phyloP scores from a whole-genome alignment of 2,113 vertebrate species.

The Aleadryas rufinucha region DNA sequence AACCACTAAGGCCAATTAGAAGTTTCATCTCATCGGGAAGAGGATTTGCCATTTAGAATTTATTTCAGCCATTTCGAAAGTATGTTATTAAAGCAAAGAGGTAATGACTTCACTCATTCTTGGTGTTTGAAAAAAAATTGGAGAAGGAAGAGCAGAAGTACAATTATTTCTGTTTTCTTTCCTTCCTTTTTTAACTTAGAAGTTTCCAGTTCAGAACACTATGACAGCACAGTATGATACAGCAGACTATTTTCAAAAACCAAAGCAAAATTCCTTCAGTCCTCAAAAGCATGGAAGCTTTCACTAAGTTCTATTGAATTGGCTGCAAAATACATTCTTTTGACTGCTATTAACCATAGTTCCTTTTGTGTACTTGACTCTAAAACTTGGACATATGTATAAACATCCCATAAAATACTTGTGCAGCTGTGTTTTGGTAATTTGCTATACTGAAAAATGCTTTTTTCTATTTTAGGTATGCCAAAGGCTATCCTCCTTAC shows the following conservation, averaged over 20 bases:
- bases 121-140: background rate
- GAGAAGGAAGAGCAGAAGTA: background rate
- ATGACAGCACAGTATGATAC: background rate
- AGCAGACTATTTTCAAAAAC: background rate
- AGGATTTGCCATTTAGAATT: background rate
- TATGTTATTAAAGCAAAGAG: background rate
- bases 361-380: background rate
- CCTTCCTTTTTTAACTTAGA: background rate
- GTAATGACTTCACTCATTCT: background rate
- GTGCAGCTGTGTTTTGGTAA: background rate
- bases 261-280: background rate
- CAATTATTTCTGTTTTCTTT: background rate
- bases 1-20: background rate
- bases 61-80: background rate
- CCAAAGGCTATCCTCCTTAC: conserved; percentile 96
- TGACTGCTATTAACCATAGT: background rate
- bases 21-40: background rate
- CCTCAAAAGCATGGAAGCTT: background rate
- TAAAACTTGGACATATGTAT: background rate
- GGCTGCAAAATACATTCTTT: background rate
- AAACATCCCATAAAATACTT: background rate
- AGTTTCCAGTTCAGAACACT: background rate
- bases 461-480: conserved; percentile 76
- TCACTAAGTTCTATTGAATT: background rate
- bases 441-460: background rate